Percentiles rank a stretch among this genome's conserved stretches.
Evolutionary conservation across 2,888 invertebrate species (phyloP).

Genomic region (Muschampia plurimacula): DNA sequence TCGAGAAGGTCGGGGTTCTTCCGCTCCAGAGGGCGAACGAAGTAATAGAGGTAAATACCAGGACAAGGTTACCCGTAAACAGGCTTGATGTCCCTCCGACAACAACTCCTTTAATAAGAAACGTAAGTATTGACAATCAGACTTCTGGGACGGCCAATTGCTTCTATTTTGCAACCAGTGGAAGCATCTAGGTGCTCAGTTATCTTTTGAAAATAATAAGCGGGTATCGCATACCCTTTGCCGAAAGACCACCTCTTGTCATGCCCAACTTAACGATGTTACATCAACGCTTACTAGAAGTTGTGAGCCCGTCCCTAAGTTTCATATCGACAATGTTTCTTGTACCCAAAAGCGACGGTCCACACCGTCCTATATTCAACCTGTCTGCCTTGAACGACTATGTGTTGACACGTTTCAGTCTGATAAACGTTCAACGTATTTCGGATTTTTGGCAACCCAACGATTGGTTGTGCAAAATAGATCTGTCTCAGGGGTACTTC

Average conservation of each 20-base stretch:
- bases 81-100: too few relatives aligned
- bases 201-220: constrained; percentile 24
- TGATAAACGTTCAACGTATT: background rate
- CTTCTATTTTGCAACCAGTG: constrained; percentile 3
- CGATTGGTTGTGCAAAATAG: constrained; percentile 46
- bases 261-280: constrained; percentile 25
- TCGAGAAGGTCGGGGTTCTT: too few relatives aligned
- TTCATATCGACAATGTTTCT: constrained; percentile 38
- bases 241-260: background rate
- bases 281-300: constrained; percentile 34
- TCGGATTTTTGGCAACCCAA: constrained; percentile 9
- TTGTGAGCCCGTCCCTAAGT: constrained; percentile 23
- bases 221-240: constrained; percentile 17
- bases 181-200: constrained; percentile 23
- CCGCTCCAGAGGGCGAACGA: too few relatives aligned
- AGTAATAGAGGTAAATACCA: too few relatives aligned
- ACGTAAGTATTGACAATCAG: too few relatives aligned
- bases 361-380: constrained; percentile 46
- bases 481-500: constrained; percentile 46
- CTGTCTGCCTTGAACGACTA: constrained; percentile 40
- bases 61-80: too few relatives aligned
- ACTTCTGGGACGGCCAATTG: too few relatives aligned
- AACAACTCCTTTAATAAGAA: too few relatives aligned
- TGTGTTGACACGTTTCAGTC: constrained; percentile 4
- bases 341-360: constrained; percentile 43